Percentiles rank a stretch among this genome's conserved stretches.
Evolutionary conservation across 2,888 invertebrate species (phyloP).

Genomic region (Agrotis clavis): DNA sequence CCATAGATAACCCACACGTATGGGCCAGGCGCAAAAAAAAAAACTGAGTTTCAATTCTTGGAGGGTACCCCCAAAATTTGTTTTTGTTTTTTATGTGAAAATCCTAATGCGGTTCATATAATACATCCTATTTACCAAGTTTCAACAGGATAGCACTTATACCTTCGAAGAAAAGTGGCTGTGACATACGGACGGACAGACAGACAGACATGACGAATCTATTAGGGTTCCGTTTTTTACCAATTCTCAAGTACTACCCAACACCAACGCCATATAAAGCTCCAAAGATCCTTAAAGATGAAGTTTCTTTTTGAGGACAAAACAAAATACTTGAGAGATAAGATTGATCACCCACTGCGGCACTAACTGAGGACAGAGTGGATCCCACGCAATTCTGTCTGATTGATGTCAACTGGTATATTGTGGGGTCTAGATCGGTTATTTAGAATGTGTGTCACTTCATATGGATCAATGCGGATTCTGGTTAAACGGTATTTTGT

Average conservation of each 20-base stretch:
- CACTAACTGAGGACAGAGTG: constrained; percentile 30
- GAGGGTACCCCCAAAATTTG: too few relatives aligned
- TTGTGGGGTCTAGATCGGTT: constrained; percentile 15
- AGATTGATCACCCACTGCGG: constrained; percentile 58
- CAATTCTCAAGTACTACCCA: neutral
- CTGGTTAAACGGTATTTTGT: neutral
- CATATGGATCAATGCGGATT: constrained; percentile 2
- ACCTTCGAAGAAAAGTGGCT: too few relatives aligned
- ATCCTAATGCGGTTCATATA: too few relatives aligned
- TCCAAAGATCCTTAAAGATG: constrained; percentile 29
- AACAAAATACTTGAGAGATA: constrained; percentile 57
- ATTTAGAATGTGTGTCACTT: constrained; percentile 13
- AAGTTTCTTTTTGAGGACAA: constrained; percentile 47
- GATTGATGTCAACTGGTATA: constrained; percentile 55
- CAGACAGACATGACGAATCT: too few relatives aligned
- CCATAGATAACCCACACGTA: too few relatives aligned
- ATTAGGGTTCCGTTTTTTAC: too few relatives aligned
- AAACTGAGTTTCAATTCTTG: too few relatives aligned
- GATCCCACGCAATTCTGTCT: constrained; percentile 39
- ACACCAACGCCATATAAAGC: neutral
- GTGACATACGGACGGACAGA: too few relatives aligned
- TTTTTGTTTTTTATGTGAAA: too few relatives aligned
- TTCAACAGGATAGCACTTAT: too few relatives aligned
- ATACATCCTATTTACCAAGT: too few relatives aligned
- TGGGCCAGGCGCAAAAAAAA: too few relatives aligned